Conservation (phyloP, 2,888 invertebrate genomes). For the Druceiella hillmani region DNA sequence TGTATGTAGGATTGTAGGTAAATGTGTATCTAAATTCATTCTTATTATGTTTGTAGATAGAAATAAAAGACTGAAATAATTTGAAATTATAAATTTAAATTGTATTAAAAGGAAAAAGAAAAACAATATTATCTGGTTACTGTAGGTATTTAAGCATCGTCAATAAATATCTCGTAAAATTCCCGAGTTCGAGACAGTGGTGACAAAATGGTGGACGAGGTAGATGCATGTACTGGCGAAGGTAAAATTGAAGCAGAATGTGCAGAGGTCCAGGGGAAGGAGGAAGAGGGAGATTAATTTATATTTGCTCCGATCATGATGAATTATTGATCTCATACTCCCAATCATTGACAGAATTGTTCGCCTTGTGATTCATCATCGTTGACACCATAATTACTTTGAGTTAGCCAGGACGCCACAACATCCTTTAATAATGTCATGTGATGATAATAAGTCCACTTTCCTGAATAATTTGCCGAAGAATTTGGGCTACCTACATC, state of each 20-base stretch:
- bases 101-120: too few species aligned
- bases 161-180: slow-evolving; percentile 3
- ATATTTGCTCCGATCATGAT: too few species aligned
- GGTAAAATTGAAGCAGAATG: slow-evolving; percentile 5
- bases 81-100: too few species aligned
- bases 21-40: too few species aligned
- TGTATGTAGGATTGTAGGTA: too few species aligned
- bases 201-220: slow-evolving; percentile 3
- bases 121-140: too few species aligned
- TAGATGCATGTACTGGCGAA: slow-evolving; percentile 2
- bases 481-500: slow-evolving; percentile 21
- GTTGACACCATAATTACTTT: slow-evolving; percentile 15
- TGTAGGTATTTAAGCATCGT: slow-evolving; percentile 3
- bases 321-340: too few species aligned
- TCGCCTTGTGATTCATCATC: slow-evolving; percentile 5
- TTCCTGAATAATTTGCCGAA: slow-evolving; percentile 16
- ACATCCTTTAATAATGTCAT: slow-evolving; percentile 14
- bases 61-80: too few species aligned
- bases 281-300: slow-evolving; percentile 1
- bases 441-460: slow-evolving; percentile 6
- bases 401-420: slow-evolving; percentile 14
- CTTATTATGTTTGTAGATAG: too few species aligned
- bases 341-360: slow-evolving; percentile 17
- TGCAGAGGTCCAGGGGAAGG: slow-evolving; percentile 6
- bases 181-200: slow-evolving; percentile 1